A percentile compares a stretch with the other conserved stretches of the same genome.
Conservation (phyloP, 2,113 vertebrate species). For the Chionodraco myersi region DNA sequence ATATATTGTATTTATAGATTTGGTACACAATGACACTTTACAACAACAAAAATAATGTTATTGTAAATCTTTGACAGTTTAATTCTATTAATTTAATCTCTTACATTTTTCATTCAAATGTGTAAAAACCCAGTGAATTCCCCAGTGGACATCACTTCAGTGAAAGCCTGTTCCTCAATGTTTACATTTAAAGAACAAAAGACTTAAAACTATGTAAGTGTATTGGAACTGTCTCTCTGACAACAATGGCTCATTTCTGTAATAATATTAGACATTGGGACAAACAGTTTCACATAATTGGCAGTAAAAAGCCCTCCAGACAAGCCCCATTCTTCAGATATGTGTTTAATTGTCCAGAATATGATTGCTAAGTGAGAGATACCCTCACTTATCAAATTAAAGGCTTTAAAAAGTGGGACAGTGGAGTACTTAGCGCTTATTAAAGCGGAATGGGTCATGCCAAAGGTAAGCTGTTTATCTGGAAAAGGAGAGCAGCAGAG, state of each 20-base stretch:
- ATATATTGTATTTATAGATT: no score
- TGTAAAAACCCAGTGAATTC: neutral
- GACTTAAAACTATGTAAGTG: neutral
- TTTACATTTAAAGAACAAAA: conserved; percentile 21
- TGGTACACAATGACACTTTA: no score
- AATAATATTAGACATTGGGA: conserved; percentile 60
- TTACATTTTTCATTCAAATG: neutral
- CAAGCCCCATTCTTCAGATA: conserved; percentile 71
- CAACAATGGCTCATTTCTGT: conserved; percentile 66
- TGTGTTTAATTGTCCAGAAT: conserved; percentile 82
- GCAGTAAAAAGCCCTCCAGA: conserved; percentile 73
- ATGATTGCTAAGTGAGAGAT: conserved; percentile 80
- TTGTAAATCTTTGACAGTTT: no score
- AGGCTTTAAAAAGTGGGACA: conserved; percentile 70
- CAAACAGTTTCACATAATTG: conserved; percentile 77
- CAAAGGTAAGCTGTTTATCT: conserved; percentile 83
- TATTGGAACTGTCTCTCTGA: conserved; percentile 8
- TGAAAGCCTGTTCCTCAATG: neutral
- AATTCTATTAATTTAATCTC: no score
- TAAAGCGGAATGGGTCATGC: conserved; percentile 72
- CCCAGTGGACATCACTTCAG: neutral
- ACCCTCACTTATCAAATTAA: conserved; percentile 81
- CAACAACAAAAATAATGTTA: no score
- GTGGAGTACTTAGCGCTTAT: conserved; percentile 72
- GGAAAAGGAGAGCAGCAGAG: conserved; percentile 40